A percentile compares a stretch with the other conserved stretches of the same genome.
phyloP scores from a whole-genome alignment of 2,797 vertebrate genomes.

The Melanitta fusca region DNA sequence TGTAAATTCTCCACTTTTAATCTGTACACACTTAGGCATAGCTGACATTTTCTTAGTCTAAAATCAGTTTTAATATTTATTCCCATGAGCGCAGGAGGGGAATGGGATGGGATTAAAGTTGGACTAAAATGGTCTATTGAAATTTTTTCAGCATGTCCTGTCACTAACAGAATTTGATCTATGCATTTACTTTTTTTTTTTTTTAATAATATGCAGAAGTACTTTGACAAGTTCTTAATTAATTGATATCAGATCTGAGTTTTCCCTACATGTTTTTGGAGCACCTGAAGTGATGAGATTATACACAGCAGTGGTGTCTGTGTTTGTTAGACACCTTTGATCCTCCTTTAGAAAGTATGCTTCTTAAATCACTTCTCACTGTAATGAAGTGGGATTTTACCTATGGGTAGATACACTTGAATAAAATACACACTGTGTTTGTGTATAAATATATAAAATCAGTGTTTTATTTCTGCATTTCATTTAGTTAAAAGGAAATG shows the following conservation, averaged over 20 bases:
- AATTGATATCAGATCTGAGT: not conserved
- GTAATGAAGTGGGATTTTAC: not conserved
- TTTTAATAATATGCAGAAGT: not conserved
- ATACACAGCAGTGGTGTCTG: not conserved
- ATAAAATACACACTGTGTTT: not conserved
- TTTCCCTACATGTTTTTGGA: not conserved
- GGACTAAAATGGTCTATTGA: not conserved
- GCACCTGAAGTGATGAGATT: not conserved
- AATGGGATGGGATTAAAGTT: not conserved
- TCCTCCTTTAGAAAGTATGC: not conserved
- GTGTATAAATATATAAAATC: not conserved
- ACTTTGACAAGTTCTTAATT: not conserved
- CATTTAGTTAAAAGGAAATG: not conserved
- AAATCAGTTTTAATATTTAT: not conserved
- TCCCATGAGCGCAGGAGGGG: not conserved
- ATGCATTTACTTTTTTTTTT: not conserved
- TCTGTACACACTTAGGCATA: not conserved
- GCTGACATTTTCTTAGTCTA: not conserved
- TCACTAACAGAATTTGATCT: not conserved
- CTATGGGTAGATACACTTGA: not conserved
- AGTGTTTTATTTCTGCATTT: not conserved
- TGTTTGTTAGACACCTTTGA: not conserved
- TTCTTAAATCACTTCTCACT: not conserved
- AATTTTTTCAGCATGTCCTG: not conserved
- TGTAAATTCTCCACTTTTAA: not conserved